Evolutionary conservation across 2,888 invertebrate genomes (phyloP).

Genomic region (Phania funesta): DNA sequence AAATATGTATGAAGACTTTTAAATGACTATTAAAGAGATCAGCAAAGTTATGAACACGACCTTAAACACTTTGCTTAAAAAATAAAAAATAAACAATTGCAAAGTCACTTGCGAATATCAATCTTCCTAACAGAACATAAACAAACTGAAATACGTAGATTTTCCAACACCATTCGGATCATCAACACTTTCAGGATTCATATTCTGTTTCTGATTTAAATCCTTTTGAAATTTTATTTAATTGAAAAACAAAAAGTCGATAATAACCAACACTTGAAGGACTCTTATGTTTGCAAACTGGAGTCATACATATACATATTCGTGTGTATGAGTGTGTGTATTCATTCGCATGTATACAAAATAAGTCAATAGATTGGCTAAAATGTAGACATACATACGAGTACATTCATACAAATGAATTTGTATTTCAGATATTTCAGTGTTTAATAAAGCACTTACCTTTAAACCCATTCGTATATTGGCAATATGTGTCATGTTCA

Average conservation of each 20-base stretch:
- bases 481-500: constrained; percentile 60
- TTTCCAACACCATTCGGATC: constrained; percentile 12
- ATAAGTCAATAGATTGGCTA: constrained; percentile 24
- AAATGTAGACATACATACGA: constrained; percentile 1
- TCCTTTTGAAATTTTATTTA: constrained; percentile 36
- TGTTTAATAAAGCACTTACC: constrained; percentile 3
- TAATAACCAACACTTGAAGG: constrained; percentile 53
- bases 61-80: too few relatives aligned
- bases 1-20: too few relatives aligned
- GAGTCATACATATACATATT: background rate
- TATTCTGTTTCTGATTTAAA: constrained; percentile 61
- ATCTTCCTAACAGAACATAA: background rate
- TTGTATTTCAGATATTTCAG: background rate
- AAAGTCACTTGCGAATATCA: background rate
- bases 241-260: constrained; percentile 42
- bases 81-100: background rate
- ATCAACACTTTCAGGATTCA: constrained; percentile 34
- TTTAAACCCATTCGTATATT: constrained; percentile 39
- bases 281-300: constrained; percentile 33
- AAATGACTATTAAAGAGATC: too few relatives aligned
- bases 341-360: background rate
- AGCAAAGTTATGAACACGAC: too few relatives aligned
- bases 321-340: background rate
- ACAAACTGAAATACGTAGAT: background rate
- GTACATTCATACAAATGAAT: constrained; percentile 17